Evolutionary conservation across 1,140 invertebrate genomes (phyloP), one percentile per base, ranked within the genome.

Genomic region (Armadillidium nasatum): DNA sequence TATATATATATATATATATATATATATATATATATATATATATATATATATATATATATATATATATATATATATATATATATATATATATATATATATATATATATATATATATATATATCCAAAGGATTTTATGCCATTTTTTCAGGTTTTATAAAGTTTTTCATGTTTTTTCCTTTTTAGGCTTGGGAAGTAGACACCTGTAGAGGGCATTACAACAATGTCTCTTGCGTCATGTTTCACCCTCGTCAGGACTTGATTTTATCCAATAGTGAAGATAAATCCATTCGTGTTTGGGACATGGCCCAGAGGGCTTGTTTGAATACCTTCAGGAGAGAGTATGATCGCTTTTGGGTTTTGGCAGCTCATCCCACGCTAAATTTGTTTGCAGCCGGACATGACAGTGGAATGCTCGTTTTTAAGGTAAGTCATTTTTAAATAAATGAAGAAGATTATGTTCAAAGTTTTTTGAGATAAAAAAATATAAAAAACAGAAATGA

Each of bases 171-270:
- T 33, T 73, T 79, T 73, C 72, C 76, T 1, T 74, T 67, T 6
- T 77, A 92, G 88, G 97, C 97, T 0, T 99, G 97, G 97, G 97
- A 99, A 86, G 95, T 99, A 22, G 98, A 99, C 83, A 97, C 96
- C 0, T 99, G 96, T 82, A 89, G 98, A 69, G 97, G 98, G 0
- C 98, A 99, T 85, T 99, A 99, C 86, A 98, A 99, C 86, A 99
- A 99, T 85, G 97, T 99, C 0, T 99, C 96, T 0, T 98, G 96
- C 84, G 95, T 96, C 0, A 84, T 99, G 9, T 99, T 99, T 85
- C 97, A 99, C 87, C 97, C 97, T 0, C 88, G 95, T 19, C 95
- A 98, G 85, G 98, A 99, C 83, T 86, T 98, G 9, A 97, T 99
- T 80, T 86, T 99, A 9, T 97, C 95, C 44, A 99, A 99, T 85